These are phyloP conservation scores for Chirona hameri DNA, from an alignment of 2,888 invertebrate genomes.

Conservation along the genomic window DNA sequence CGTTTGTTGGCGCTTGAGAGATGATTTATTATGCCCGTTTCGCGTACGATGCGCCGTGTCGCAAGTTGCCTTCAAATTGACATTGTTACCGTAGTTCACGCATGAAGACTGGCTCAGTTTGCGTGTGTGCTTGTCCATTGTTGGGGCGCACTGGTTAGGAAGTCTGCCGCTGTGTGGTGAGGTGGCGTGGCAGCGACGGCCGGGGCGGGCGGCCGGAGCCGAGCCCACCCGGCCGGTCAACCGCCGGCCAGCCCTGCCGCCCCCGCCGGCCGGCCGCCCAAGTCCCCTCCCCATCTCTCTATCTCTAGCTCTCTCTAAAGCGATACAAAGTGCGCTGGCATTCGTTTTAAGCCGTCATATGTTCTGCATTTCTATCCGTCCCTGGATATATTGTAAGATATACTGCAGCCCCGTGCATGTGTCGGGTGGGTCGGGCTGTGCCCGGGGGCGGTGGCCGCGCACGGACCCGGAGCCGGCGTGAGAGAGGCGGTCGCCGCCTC, in stretches of 20 bases:
- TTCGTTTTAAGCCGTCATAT: slow-evolving; percentile 27
- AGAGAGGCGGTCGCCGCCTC: neutral
- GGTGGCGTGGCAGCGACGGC: neutral
- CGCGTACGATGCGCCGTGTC: neutral
- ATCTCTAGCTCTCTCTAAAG: neutral
- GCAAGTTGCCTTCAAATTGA: slow-evolving; percentile 8
- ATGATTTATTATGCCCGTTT: neutral
- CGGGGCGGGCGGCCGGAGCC: too few species aligned
- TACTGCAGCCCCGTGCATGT: neutral
- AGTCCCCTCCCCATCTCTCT: neutral
- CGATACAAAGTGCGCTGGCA: slow-evolving; percentile 28
- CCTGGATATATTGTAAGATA: slow-evolving; percentile 28
- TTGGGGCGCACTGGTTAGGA: neutral
- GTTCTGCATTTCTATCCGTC: slow-evolving; percentile 29
- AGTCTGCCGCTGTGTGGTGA: neutral
- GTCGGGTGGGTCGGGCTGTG: neutral
- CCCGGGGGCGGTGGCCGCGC: neutral
- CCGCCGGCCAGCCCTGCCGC: neutral
- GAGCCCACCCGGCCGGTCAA: neutral
- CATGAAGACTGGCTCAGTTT: neutral
- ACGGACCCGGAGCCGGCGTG: neutral
- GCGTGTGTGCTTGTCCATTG: neutral
- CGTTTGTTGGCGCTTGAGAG: neutral
- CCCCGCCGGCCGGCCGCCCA: neutral
- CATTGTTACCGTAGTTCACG: neutral